Evolutionary conservation across 1,140 invertebrate species (phyloP).

Genomic region (Bombus cullumanus): DNA sequence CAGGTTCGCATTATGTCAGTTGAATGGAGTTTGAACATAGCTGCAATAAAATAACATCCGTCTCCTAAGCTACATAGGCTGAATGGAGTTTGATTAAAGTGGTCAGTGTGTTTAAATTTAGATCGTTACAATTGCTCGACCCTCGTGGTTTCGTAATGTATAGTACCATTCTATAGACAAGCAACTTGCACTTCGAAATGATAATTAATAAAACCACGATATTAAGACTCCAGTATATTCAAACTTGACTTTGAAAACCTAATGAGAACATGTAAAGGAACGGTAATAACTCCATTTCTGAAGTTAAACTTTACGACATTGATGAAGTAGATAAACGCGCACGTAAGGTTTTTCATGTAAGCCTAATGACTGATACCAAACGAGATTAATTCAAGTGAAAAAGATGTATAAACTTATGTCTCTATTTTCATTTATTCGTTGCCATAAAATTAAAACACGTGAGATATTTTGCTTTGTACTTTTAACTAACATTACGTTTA

Average conservation of each 20-base stretch:
- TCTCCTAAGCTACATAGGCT: conserved; percentile 63
- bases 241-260: background rate
- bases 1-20: conserved; percentile 15
- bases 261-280: background rate
- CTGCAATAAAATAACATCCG: conserved; percentile 62
- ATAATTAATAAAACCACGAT: conserved; percentile 36
- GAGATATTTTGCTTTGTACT: background rate
- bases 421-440: background rate
- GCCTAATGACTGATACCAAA: background rate
- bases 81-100: conserved; percentile 70
- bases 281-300: no score
- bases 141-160: conserved; percentile 45
- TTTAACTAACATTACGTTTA: background rate
- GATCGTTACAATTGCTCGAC: conserved; percentile 65
- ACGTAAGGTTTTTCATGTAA: background rate
- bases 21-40: conserved; percentile 41
- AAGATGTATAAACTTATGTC: background rate
- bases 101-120: conserved; percentile 67
- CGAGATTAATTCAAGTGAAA: background rate
- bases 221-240: background rate
- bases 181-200: conserved; percentile 34
- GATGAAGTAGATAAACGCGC: background rate
- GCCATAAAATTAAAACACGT: conserved; percentile 10
- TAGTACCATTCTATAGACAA: conserved; percentile 27
- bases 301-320: background rate